A percentile compares a stretch with the other conserved stretches of the same genome.
phyloP scores from a whole-genome alignment of 2,888 invertebrate genomes.

The Esperia sulphurella region DNA sequence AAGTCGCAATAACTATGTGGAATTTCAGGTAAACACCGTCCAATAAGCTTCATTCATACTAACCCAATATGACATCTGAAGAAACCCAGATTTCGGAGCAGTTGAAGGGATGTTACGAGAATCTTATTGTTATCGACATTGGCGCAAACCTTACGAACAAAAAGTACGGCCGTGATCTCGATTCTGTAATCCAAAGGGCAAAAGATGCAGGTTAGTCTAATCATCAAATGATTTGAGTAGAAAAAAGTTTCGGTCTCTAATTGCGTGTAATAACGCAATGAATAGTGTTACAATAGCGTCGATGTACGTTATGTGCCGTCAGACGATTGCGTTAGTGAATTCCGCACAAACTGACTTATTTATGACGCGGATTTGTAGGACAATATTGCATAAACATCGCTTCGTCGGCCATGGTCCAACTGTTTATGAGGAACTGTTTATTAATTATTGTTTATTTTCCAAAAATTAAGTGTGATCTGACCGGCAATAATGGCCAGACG shows the following conservation, averaged over 20 bases:
- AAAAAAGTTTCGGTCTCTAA: slow-evolving; percentile 16
- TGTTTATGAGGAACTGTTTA: too few species aligned
- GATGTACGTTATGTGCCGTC: slow-evolving; percentile 15
- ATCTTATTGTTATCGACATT: slow-evolving; percentile 94
- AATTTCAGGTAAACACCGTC: slow-evolving; percentile 68
- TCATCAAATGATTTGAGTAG: neutral
- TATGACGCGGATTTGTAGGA: neutral
- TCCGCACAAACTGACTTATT: slow-evolving; percentile 2
- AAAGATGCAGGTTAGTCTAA: slow-evolving; percentile 89
- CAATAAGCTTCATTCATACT: slow-evolving; percentile 73
- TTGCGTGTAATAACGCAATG: slow-evolving; percentile 32
- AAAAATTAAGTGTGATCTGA: too few species aligned
- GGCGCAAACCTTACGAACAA: slow-evolving; percentile 96
- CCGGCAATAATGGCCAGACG: too few species aligned
- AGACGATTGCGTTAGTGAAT: slow-evolving; percentile 8
- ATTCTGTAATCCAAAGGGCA: slow-evolving; percentile 93
- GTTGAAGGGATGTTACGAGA: slow-evolving; percentile 91
- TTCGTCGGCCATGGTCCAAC: neutral
- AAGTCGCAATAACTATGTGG: neutral
- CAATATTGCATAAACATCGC: neutral
- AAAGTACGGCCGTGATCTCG: slow-evolving; percentile 94
- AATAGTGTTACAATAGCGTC: slow-evolving; percentile 26
- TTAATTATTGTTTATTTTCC: too few species aligned
- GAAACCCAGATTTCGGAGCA: slow-evolving; percentile 71
- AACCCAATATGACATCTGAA: slow-evolving; percentile 74